Evolutionary conservation across 2,888 invertebrate genomes (phyloP), one percentile per base, ranked within the genome.

Genomic region (Nasonia oneida): DNA sequence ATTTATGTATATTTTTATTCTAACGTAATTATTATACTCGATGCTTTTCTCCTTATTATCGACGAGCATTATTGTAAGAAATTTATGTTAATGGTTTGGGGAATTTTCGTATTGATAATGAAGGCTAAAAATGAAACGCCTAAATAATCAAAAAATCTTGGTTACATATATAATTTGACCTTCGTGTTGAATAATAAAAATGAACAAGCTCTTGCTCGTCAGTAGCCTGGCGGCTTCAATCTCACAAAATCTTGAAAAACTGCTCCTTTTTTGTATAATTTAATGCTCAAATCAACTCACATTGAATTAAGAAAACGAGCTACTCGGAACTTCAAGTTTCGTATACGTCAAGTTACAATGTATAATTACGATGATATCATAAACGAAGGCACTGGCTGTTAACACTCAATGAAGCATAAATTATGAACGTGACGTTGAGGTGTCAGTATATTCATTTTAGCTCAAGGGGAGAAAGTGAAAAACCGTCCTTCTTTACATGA

Each of bases 381-480:
- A 61, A 67, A 67, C 67, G 23, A 61, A 61, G 23, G 23, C 61
- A 61, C 61, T 23, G 23, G 23, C n/a, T 61, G 67, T 67, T 29
- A 29, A 3, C 67, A 67, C 67, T 67, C 14, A 67, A 33, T 67
- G 33, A 67, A 67, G 14, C 29, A 33, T 29, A 67, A 67, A 29
- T 67, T 14, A 29, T 67, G 12, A 29, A 29, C 23, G 29, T 29
- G 29, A 67, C 67, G 67, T 67, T 15, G 14, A 67, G 5, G 29
- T 67, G 29, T 67, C 23, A 12, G 42, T 42, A 23, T 47, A 47
- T 73, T 39, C 47, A 29, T 39, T 37, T 33, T 53, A 18, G 18
- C 12, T 29, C 29, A 37, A 33, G 33, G 57, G 57, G 10, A 33
- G 76, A 76, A 76, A 76, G 76, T 37, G 61, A 76, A 57, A 76